phyloP scores from a whole-genome alignment of 2,888 invertebrate genomes.

The Lasioglossum oenotherae region DNA sequence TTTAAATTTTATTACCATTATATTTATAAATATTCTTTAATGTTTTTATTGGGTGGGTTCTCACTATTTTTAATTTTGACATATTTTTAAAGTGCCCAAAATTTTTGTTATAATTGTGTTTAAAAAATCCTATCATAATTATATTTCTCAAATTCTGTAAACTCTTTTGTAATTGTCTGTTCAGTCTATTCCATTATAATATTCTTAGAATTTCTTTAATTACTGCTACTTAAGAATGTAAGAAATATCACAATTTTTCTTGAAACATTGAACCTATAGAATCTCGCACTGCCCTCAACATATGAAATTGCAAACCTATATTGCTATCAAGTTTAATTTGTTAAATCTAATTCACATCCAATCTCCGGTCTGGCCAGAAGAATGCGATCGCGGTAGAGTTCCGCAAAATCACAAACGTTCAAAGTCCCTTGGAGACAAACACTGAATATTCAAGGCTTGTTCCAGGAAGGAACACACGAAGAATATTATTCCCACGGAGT shows the following conservation, averaged over 20 bases:
- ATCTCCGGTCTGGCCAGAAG: background rate
- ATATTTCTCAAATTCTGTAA: background rate
- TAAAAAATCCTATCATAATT: no score
- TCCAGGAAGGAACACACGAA: background rate
- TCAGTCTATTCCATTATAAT: no score
- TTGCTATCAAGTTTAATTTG: background rate
- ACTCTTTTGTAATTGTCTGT: no score
- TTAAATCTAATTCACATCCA: background rate
- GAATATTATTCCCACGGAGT: background rate
- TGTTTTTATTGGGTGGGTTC: background rate
- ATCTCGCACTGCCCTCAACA: background rate
- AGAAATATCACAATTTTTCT: no score
- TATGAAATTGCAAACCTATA: background rate
- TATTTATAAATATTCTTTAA: background rate
- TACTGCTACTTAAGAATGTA: no score
- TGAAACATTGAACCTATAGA: background rate
- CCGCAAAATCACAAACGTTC: background rate
- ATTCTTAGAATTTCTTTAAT: background rate
- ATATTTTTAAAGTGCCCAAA: background rate
- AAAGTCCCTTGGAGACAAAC: background rate
- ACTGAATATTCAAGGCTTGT: background rate
- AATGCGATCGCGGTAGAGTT: background rate
- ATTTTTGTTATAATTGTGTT: background rate
- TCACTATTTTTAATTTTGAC: background rate
- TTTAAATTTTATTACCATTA: background rate